Percentiles rank a stretch among this genome's conserved stretches.
Evolutionary conservation across 2,888 invertebrate genomes (phyloP).

Genomic region (Apomyelois bistriatella): DNA sequence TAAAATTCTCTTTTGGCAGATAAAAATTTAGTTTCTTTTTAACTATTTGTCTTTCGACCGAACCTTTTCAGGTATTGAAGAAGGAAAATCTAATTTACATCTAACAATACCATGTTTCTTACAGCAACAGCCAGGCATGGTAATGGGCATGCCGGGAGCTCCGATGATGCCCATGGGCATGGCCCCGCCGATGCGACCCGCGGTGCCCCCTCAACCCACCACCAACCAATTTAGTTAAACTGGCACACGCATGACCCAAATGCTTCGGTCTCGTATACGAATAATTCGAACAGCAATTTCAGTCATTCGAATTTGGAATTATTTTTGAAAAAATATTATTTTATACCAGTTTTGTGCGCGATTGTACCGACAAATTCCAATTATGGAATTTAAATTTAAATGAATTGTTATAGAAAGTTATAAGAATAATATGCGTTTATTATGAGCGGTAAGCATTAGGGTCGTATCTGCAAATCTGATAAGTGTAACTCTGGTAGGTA

Average conservation of each 20-base stretch:
- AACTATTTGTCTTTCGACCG: no score
- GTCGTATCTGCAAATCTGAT: constrained; percentile 19
- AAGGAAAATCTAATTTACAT: not conserved
- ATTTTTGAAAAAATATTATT: not conserved
- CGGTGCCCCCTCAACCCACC: constrained; percentile 58
- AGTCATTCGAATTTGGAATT: constrained; percentile 5
- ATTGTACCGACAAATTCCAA: not conserved
- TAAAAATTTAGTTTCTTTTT: no score
- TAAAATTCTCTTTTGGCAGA: no score
- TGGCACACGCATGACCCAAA: constrained; percentile 25
- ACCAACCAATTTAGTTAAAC: constrained; percentile 74
- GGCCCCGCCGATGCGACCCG: constrained; percentile 63
- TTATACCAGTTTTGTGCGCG: constrained; percentile 3
- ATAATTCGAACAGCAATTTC: not conserved
- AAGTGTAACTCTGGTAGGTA: constrained; percentile 22
- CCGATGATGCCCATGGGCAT: constrained; percentile 63
- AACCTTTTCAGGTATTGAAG: not conserved
- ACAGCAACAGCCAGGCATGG: constrained; percentile 75
- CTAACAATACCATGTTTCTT: constrained; percentile 18
- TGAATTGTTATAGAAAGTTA: not conserved
- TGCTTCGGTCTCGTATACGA: constrained; percentile 20
- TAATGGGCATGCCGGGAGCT: constrained; percentile 67
- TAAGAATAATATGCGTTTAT: not conserved
- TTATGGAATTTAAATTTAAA: not conserved
- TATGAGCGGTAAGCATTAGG: constrained; percentile 14